Evolutionary conservation across 1,140 invertebrate genomes (phyloP).

Genomic region (Cylas formicarius): DNA sequence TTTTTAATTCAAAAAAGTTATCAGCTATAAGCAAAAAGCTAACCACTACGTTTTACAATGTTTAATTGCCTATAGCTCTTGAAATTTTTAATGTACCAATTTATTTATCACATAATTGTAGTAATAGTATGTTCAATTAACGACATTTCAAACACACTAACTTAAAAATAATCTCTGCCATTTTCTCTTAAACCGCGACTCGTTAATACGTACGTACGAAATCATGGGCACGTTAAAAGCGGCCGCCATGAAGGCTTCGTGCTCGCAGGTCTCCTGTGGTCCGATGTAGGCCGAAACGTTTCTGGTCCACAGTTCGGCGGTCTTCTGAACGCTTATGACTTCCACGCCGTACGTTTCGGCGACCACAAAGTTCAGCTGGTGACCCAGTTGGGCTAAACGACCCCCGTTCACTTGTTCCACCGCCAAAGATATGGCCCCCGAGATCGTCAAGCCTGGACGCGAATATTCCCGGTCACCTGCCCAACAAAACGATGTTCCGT

Average conservation of each 20-base stretch:
- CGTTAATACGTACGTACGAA: slow-evolving; percentile 66
- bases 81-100: no score
- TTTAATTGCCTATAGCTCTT: no score
- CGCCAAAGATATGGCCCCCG: slow-evolving; percentile 80
- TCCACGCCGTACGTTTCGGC: slow-evolving; percentile 91
- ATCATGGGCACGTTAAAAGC: slow-evolving; percentile 90
- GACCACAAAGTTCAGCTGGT: slow-evolving; percentile 71
- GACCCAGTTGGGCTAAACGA: slow-evolving; percentile 53
- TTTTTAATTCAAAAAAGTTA: no score
- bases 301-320: slow-evolving; percentile 76
- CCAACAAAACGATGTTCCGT: no score
- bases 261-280: slow-evolving; percentile 90
- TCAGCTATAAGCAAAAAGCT: no score
- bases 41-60: no score
- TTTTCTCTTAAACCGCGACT: no score
- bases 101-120: no score
- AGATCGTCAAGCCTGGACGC: slow-evolving; percentile 64
- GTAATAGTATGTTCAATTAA: no score
- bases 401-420: slow-evolving; percentile 62
- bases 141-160: no score
- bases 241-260: slow-evolving; percentile 89
- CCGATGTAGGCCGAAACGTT: slow-evolving; percentile 88
- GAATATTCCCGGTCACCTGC: slow-evolving; percentile 68
- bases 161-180: no score
- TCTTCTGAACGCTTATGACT: slow-evolving; percentile 73